Conservation (phyloP, 2,888 invertebrate genomes). For the Mechanitis messenoides region DNA sequence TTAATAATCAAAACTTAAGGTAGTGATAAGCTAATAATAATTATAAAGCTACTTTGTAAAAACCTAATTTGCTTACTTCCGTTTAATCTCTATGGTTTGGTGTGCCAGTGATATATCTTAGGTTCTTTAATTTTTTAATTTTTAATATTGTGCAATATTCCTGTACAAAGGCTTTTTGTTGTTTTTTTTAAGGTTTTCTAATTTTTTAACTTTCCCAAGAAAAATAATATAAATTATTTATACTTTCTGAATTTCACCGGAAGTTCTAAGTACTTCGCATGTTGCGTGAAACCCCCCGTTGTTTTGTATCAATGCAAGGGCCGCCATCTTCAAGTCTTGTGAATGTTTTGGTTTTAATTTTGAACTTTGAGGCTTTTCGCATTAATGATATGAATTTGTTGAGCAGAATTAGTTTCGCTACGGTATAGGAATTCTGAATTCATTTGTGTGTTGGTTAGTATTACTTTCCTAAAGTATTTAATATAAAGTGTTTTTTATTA, state of each 20-base stretch:
- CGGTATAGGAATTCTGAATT: conserved; percentile 57
- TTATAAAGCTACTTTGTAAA: no score
- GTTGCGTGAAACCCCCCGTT: conserved; percentile 73
- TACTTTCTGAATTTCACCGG: conserved; percentile 47
- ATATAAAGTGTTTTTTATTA: conserved; percentile 77
- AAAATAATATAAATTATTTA: conserved; percentile 2
- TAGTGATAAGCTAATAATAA: no score
- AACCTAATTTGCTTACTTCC: background rate
- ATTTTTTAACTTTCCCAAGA: background rate
- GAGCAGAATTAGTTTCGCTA: conserved; percentile 63
- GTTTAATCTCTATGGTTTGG: background rate
- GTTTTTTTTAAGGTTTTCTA: background rate
- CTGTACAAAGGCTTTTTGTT: background rate
- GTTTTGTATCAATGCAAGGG: conserved; percentile 89
- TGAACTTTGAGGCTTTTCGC: conserved; percentile 67
- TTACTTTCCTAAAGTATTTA: conserved; percentile 50
- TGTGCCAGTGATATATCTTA: background rate
- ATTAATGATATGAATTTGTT: conserved; percentile 68
- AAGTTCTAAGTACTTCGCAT: conserved; percentile 55
- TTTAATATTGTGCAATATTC: background rate
- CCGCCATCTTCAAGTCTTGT: conserved; percentile 90
- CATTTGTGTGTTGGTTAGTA: conserved; percentile 60
- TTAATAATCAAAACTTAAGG: no score
- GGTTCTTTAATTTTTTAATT: background rate
- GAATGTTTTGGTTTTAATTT: conserved; percentile 84